Evolutionary conservation across 2,888 invertebrate genomes (phyloP), one percentile per base, ranked within the genome.

Genomic region (Drosophila formosana): DNA sequence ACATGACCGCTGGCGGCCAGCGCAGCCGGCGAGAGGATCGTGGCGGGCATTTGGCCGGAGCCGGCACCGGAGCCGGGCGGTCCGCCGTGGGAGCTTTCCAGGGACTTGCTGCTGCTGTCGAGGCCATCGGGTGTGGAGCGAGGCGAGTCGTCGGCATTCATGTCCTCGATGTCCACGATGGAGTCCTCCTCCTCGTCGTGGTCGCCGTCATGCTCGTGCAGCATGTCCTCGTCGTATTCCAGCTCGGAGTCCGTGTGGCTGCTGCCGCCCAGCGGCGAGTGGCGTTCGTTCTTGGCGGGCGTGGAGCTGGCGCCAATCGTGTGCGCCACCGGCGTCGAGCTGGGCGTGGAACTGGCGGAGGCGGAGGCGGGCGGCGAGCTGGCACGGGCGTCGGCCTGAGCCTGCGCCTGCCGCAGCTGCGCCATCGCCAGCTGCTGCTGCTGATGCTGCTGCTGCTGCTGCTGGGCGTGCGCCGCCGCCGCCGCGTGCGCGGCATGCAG

Each of bases 161-260:
- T 93, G 87, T 96, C 96, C 91, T 96, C 96, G 11, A 96, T 96
- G 90, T 97, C 96, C 11, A 96, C 96, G 64, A 96, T 95, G 5
- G 95, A 95, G 87, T 96, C 93, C 69, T 92, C 93, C 67, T 92
- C 91, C 63, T 92, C 92, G 57, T 92, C 67, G 79, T 92, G 81
- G 4, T 83, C 82, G 8, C 28, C 76, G 4, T 90, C 91, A 7
- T 90, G 89, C 18, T 90, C 89, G 28, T 89, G 84, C 65, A 89
- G 75, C 69, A 90, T 79, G 11, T 89, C 86, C 56, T 91, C 90
- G 57, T 93, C 93, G 75, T 93, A 93, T 66, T 93, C 93, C 71
- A 92, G 69, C 74, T 93, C 93, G 5, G 93, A 93, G 72, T 92
- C 92, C 57, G 91, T 90, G 34, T 92, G 92, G 43, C 92, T 92